Conservation (phyloP, 2,888 invertebrate genomes). For the Horisme vitalbata region DNA sequence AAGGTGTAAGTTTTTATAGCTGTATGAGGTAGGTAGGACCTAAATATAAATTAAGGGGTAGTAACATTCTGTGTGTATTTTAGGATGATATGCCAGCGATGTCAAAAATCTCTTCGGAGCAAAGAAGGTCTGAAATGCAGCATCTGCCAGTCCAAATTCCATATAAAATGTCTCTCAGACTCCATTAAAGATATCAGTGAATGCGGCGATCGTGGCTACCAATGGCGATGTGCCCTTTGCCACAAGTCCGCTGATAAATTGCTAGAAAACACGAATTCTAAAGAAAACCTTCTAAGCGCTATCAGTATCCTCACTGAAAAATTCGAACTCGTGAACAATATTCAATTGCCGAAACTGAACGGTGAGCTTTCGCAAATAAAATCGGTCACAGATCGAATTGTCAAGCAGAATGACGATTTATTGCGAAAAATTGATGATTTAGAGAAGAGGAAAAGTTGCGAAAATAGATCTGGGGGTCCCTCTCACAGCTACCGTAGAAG, state of each 20-base stretch:
- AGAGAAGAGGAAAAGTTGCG: slow-evolving; percentile 37
- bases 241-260: slow-evolving; percentile 41
- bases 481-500: slow-evolving; percentile 42
- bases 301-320: slow-evolving; percentile 56
- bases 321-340: slow-evolving; percentile 64
- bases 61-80: slow-evolving; percentile 2
- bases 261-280: slow-evolving; percentile 29
- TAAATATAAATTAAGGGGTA: too few relatives aligned
- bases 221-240: slow-evolving; percentile 62
- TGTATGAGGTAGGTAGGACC: too few relatives aligned
- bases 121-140: slow-evolving; percentile 50
- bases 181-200: slow-evolving; percentile 38
- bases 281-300: slow-evolving; percentile 39
- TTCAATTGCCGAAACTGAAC: slow-evolving; percentile 64
- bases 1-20: too few relatives aligned
- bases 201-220: slow-evolving; percentile 51
- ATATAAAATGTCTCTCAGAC: slow-evolving; percentile 43
- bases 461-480: slow-evolving; percentile 22
- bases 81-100: slow-evolving; percentile 55
- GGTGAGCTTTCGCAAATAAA: slow-evolving; percentile 58
- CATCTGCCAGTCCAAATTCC: slow-evolving; percentile 49
- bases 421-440: slow-evolving; percentile 49
- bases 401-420: slow-evolving; percentile 60
- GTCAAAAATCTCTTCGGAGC: slow-evolving; percentile 46
- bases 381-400: slow-evolving; percentile 49